Conservation (phyloP, 2,113 vertebrate species). For the Phycodurus eques region DNA sequence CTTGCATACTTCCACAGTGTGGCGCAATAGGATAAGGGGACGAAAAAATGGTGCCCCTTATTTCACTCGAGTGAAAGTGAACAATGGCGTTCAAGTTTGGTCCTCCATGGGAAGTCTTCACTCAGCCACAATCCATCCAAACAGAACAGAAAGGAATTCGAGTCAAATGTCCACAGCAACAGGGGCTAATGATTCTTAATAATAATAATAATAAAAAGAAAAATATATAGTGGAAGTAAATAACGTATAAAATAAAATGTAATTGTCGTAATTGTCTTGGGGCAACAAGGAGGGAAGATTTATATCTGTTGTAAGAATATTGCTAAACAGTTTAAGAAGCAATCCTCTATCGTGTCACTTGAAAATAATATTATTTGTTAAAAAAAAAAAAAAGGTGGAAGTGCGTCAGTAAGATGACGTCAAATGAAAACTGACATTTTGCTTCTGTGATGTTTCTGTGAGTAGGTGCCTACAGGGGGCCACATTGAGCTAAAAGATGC, state of each 20-base stretch:
- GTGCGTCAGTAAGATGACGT: constrained; percentile 50
- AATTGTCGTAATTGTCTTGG: too few species aligned
- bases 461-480: constrained; percentile 63
- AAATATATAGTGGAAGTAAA: too few species aligned
- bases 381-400: background rate
- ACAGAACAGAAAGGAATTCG: constrained; percentile 19
- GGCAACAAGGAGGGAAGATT: background rate
- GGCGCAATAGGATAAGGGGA: constrained; percentile 67
- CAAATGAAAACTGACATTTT: constrained; percentile 40
- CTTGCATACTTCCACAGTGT: constrained; percentile 50
- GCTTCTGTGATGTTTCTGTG: constrained; percentile 38
- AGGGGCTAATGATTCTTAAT: background rate
- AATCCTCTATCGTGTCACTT: too few species aligned
- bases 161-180: constrained; percentile 16
- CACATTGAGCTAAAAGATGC: constrained; percentile 57
- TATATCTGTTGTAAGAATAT: too few species aligned
- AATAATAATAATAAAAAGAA: too few species aligned
- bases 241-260: too few species aligned
- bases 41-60: constrained; percentile 25
- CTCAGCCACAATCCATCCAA: constrained; percentile 24
- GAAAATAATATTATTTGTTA: background rate
- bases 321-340: too few species aligned
- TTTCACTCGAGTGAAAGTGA: constrained; percentile 50
- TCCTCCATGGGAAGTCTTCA: constrained; percentile 11
- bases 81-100: constrained; percentile 52